Base-by-base conservation (phyloP, 1,140 invertebrate species). In the Lordiphosa collinella region DNA sequence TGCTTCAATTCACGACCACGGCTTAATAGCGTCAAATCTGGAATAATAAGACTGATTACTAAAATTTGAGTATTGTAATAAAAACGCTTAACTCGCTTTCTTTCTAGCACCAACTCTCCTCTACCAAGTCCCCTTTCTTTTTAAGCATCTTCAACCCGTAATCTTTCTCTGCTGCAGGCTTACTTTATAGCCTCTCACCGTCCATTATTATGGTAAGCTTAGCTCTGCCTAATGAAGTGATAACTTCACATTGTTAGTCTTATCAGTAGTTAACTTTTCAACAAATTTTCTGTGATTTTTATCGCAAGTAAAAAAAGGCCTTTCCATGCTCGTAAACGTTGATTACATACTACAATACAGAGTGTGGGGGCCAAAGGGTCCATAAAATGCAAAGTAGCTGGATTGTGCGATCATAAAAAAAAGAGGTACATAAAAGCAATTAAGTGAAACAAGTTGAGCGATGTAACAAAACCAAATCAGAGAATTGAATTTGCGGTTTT, bases 331-430 rank as follows among this genome's bases (percentile, higher is more conserved):
- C 64, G 58, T 78, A 78, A 76, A 58, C 58, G 35, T 55, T 69
- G 65, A 69, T 64, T 63, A 43, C 54, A 44, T 59, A 47, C 13
- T 52, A 62, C 51, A 44, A 44, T 57, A 50, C 40, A 35, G 49
- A 12, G 13, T 38, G 41, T 32, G 40, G 46, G 44, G 22, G 35
- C 53, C 14, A 49, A 66, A 49, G 69, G 55, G 52, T 43, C 49
- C 54, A 82, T 79, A 79, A 79, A 79, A 80, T 74, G 75, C 75
- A 82, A 75, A 80, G 76, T 74, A 70, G 53, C 76, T 75, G 76
- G 76, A 82, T 80, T 75, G 76, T 75, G 47, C 41, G 76, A 37
- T 44, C 75, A 76, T 80, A 66, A 79, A 78, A 49, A 47, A 78
- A 76, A 32, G 60, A 7, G 22, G 22, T 64, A 58, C 71, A 75